Evolutionary conservation across 2,888 invertebrate genomes (phyloP), one percentile per base, ranked within the genome.

Genomic region (Spilarctia lutea): DNA sequence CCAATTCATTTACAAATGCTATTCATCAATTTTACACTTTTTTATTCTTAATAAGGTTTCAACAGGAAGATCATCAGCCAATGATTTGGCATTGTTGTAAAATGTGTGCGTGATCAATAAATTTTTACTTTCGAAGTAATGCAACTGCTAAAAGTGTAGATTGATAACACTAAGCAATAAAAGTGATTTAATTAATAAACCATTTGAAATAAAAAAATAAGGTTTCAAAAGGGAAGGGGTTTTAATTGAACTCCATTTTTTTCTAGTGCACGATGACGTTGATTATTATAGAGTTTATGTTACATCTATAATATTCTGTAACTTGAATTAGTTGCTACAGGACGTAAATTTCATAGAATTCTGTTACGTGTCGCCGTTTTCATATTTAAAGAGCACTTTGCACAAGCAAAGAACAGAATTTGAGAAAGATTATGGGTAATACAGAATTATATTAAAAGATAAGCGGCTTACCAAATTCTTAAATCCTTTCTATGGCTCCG

Each of bases 401-500:
- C 79, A 79, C 81, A 78, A 71, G 11, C 39, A 11, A 39, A 39
- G 39, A 35, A 30, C 0, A 45, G 18, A 74, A 75, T n/a, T 3
- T 6, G 2, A 63, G 6, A n/a, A 11, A 8, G 42, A 84, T 81
- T 81, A 71, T 80, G 45, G 72, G 75, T 73, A 72, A 68, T 74
- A 72, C 76, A 78, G 80, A 69, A 72, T 82, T 68, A 76, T 73
- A 52, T 85, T 82, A 84, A 78, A 27, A 78, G 76, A 79, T 91
- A 90, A 93, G 90, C 91, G 86, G 77, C 83, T 88, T 81, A 87
- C 87, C 85, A 80, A 83, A 75, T 68, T 79, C 81, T 82, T 84
- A 86, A 90, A 88, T 91, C 90, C 88, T 90, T 90, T 90, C 79
- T 78, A 76, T 81, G 85, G 87, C 83, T 88, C 89, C 86, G 84